Conservation (phyloP, 2,113 vertebrate genomes). For the Apteryx owenii region DNA sequence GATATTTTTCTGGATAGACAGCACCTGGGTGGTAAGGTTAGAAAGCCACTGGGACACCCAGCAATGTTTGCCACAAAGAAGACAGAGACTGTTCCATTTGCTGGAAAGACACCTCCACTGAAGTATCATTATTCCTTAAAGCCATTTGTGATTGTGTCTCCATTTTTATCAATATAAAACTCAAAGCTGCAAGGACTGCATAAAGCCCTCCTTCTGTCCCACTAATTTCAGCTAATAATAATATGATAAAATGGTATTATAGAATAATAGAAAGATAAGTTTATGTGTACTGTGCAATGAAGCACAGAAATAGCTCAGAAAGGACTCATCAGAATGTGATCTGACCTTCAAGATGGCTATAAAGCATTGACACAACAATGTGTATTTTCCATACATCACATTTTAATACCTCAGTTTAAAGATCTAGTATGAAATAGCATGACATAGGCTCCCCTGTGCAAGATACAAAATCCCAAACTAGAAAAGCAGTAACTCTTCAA, state of each 20-base stretch:
- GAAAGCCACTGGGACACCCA: background rate
- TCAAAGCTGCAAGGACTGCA: background rate
- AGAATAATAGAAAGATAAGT: background rate
- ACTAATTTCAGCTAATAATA: background rate
- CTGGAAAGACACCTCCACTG: background rate
- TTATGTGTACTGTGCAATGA: background rate
- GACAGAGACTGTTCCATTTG: background rate
- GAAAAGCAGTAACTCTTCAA: background rate
- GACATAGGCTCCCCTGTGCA: background rate
- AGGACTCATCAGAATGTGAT: background rate
- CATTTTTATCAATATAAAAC: background rate
- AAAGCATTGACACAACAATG: background rate
- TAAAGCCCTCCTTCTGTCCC: background rate
- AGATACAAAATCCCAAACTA: background rate
- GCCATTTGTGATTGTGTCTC: fast-evolving
- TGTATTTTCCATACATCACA: background rate
- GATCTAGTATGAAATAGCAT: fast-evolving
- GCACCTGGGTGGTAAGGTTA: background rate
- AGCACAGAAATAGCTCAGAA: background rate
- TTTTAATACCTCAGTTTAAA: background rate
- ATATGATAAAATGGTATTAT: background rate
- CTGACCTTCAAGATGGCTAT: background rate
- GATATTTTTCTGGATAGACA: background rate
- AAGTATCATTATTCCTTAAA: background rate
- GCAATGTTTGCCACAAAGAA: background rate